phyloP scores from a whole-genome alignment of 2,797 vertebrate species.

The Pteropus rufus region DNA sequence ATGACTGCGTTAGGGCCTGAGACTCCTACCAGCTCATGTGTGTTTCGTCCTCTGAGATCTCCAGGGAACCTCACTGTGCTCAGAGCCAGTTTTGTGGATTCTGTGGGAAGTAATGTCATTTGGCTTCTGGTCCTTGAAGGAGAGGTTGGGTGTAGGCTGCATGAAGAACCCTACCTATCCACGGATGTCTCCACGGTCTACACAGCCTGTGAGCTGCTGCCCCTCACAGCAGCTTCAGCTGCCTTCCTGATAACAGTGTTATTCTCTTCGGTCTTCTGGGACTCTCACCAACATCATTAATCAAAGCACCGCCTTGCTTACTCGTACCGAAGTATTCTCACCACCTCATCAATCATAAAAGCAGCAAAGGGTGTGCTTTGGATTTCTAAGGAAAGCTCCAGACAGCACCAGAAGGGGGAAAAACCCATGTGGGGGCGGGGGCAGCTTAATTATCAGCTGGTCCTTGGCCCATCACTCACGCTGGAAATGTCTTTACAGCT shows the following conservation, averaged over 20 bases:
- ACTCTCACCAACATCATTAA: slow-evolving; percentile 84
- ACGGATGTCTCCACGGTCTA: neutral
- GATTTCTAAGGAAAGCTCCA: slow-evolving; percentile 85
- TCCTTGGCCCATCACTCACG: slow-evolving; percentile 88
- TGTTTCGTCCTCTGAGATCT: slow-evolving; percentile 32
- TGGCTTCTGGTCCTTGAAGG: slow-evolving; percentile 11
- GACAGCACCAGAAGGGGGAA: slow-evolving; percentile 82
- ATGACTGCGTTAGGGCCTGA: neutral
- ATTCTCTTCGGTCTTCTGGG: slow-evolving; percentile 84
- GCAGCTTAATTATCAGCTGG: slow-evolving; percentile 82
- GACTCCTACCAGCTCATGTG: neutral
- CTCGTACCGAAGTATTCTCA: slow-evolving; percentile 82
- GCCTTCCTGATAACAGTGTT: slow-evolving; percentile 81
- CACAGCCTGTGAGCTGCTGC: neutral
- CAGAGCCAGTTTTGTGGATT: neutral
- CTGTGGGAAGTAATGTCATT: neutral
- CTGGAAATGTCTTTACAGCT: slow-evolving; percentile 87
- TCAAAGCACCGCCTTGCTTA: slow-evolving; percentile 84
- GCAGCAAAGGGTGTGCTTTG: slow-evolving; percentile 83
- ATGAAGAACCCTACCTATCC: neutral
- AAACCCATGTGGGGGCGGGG: neutral
- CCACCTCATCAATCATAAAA: slow-evolving; percentile 93
- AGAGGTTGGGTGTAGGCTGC: neutral
- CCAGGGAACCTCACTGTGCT: neutral
- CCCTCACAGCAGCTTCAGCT: slow-evolving; percentile 75